Percentiles rank a stretch among this genome's conserved stretches.
Conservation (phyloP, 2,113 vertebrate genomes). For the Gymnobelideus leadbeateri region DNA sequence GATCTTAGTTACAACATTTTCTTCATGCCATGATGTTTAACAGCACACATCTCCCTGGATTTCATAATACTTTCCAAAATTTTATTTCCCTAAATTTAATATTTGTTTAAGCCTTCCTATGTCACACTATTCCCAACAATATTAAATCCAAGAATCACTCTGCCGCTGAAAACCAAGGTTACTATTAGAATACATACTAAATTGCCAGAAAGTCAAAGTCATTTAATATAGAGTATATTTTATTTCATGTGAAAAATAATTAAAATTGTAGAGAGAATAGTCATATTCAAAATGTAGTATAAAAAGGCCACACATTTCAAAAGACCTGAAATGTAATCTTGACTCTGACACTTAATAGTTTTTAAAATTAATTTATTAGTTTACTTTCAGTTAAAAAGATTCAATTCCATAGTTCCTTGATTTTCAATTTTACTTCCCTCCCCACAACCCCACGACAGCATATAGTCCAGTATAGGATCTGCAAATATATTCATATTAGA, state of each 20-base stretch:
- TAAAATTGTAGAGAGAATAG: neutral
- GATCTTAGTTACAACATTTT: neutral
- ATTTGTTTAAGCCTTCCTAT: neutral
- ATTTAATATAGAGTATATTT: neutral
- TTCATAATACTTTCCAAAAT: neutral
- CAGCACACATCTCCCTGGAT: conserved; percentile 9
- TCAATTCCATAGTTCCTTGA: too few relatives aligned
- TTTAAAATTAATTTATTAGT: too few relatives aligned
- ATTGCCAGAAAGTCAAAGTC: neutral
- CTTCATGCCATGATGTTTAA: neutral
- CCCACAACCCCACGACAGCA: too few relatives aligned
- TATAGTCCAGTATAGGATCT: too few relatives aligned
- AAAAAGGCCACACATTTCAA: neutral
- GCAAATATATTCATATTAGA: too few relatives aligned
- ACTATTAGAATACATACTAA: neutral
- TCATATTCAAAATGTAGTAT: neutral
- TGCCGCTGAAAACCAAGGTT: neutral
- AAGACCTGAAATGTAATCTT: neutral
- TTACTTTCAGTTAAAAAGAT: too few relatives aligned
- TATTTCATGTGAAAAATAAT: neutral
- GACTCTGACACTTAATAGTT: neutral
- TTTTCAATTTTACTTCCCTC: too few relatives aligned
- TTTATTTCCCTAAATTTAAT: neutral
- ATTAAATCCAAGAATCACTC: neutral
- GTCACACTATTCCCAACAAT: neutral